phyloP scores from a whole-genome alignment of 92 coral and sea anemone species.

The Phenganax stokvisi region DNA sequence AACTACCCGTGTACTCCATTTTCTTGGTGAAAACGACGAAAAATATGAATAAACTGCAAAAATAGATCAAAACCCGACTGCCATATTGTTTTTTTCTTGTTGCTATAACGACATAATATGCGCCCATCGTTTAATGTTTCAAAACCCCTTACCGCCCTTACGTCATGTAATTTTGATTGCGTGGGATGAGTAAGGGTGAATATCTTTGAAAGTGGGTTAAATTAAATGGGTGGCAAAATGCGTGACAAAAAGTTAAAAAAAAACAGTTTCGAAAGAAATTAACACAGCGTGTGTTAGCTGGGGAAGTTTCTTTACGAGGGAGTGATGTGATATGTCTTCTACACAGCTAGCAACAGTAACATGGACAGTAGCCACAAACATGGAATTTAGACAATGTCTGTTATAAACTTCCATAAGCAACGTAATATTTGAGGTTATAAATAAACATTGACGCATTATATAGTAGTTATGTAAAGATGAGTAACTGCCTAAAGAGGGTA shows the following conservation, averaged over 20 bases:
- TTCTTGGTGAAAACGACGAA: not conserved
- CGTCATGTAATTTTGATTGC: not conserved
- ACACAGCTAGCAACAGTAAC: conserved; percentile 4
- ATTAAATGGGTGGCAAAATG: too few species aligned
- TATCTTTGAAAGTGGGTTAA: too few species aligned
- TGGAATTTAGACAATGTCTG: too few species aligned
- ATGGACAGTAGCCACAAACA: not conserved
- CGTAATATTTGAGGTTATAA: not conserved
- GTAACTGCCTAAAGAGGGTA: too few species aligned
- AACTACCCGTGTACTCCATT: conserved; percentile 97
- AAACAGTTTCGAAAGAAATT: too few species aligned
- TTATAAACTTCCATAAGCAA: not conserved
- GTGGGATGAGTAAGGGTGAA: too few species aligned
- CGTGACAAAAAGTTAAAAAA: too few species aligned
- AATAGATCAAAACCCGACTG: conserved; percentile 9
- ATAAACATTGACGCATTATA: not conserved
- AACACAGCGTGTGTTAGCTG: too few species aligned
- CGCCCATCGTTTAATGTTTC: not conserved
- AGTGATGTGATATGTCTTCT: too few species aligned
- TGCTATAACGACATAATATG: conserved; percentile 16
- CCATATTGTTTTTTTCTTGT: conserved; percentile 21
- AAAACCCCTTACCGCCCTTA: not conserved
- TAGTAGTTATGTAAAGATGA: too few species aligned
- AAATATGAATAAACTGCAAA: not conserved
- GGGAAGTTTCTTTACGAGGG: too few species aligned